A percentile compares a stretch with the other conserved stretches of the same genome.
Evolutionary conservation across 2,797 vertebrate species (phyloP).

Genomic region (Eulemur coronatus): DNA sequence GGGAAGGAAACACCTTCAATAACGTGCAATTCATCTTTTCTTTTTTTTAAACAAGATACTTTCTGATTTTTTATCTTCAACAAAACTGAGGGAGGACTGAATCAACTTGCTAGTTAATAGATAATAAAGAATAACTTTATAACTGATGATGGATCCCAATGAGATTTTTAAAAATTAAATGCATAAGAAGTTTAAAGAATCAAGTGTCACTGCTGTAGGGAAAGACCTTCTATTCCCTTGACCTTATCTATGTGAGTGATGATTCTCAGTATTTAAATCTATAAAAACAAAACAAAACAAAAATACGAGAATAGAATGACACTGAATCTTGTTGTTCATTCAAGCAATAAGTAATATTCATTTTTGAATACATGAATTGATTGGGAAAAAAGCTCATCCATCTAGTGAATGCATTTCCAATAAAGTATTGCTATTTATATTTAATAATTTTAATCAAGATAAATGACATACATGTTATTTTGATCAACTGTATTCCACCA

Average conservation of each 20-base stretch:
- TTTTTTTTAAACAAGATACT: background rate
- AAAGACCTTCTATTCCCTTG: background rate
- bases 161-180: background rate
- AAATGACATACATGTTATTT: background rate
- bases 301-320: background rate
- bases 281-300: background rate
- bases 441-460: slow-evolving; percentile 44
- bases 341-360: slow-evolving; percentile 20
- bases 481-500: background rate
- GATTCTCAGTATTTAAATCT: background rate
- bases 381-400: background rate
- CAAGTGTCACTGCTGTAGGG: background rate
- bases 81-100: background rate
- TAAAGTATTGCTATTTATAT: background rate
- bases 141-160: background rate
- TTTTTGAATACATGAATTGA: background rate
- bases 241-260: background rate
- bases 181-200: background rate
- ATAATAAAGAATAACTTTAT: background rate
- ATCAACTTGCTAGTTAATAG: background rate
- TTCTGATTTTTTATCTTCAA: background rate
- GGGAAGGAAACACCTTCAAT: too few relatives aligned
- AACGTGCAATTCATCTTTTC: background rate
- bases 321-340: background rate
- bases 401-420: slow-evolving; percentile 12